Base-by-base conservation (phyloP, 2,797 vertebrate species). In the Picus viridis region DNA sequence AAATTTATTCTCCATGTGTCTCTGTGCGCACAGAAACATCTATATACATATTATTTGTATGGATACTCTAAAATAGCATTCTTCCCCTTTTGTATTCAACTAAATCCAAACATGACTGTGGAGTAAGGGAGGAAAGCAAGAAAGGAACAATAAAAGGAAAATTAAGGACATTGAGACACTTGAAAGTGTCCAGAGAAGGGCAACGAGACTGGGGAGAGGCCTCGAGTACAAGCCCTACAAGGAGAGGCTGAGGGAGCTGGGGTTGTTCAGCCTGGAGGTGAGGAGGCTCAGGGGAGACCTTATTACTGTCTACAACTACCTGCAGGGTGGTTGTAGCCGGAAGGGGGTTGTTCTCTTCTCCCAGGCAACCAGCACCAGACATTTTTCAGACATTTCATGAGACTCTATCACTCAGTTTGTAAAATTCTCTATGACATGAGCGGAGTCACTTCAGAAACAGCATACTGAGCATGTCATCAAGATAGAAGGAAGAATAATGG, bases 111-210 rank as follows among this genome's bases (percentile, higher is more conserved):
- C 4, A 30, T 8, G 6, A 53, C 45, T 57, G 9, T 27, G 32
- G 14, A 67, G 16, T 14, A 49, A 70, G 8, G 26, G 45, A 82
- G 16, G 22, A 16, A 39, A 62, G 51, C 6, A 5, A 4, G 4
- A 8, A 4, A 3, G 0, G 5, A 0, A 0, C 3, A 6, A 29
- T 9, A 32, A 8, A 23, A 61, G 9, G 9, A n/a, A 53, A 39
- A 59, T 20, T 12, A 39, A 39, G 39, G 39, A 39, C 39, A 39
- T 39, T 39, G 39, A 39, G 39, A 39, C 39, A 39, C 39, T 39
- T 39, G 39, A 39, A 39, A 11, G 12, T 39, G 39, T 39, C 39
- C 39, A 39, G 39, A 39, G 39, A 39, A 39, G 39, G 39, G 39
- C 39, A 39, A 39, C 12, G 12, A 39, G 12, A 12, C 39, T 39